Base-by-base conservation (phyloP, 2,113 vertebrate species). In the Stegastes partitus region DNA sequence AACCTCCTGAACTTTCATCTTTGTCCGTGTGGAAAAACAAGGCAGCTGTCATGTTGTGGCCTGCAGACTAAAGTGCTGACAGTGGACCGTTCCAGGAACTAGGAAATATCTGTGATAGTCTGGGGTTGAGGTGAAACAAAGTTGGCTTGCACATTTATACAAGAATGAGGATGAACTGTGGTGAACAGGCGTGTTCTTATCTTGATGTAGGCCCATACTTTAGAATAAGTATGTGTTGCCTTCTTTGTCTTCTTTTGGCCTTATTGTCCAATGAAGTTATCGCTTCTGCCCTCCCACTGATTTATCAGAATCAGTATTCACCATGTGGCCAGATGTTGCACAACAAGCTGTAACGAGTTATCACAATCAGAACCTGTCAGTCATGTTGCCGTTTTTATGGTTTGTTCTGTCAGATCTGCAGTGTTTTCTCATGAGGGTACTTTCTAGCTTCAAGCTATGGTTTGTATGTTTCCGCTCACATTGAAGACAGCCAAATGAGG, bases 51-150 rank as follows among this genome's bases (percentile, higher is more conserved):
- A 57, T 28, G 22, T 47, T 47, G 51, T 2, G 47, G 56, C 45
- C 23, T 55, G 45, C 8, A 4, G 0, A 26, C 14, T 34, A 83
- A 85, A 87, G 34, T 82, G 84, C 87, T 89, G 83, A 83, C 66
- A 15, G 28, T 6, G 66, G 31, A 45, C 50, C 10, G 19, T 42
- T 51, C 15, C 86, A 84, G 82, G 81, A 87, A 92, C 68, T 58
- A 74, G 87, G 84, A 91, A 87, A 64, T 70, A 31, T 76, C 72
- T 84, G 70, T 15, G 25, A 37, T 51, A 5, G 25, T 28, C 15
- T 49, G 5, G 10, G 50, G 26, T 49, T 16, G 12, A 56, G 25
- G 53, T 34, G 42, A 64, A 64, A 39, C 75, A 49, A n/a, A 74
- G 50, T n/a, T 53, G 28, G 49, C 34, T 11, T 0, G 1, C 58